Evolutionary conservation across 1,140 invertebrate genomes (phyloP), one percentile per base, ranked within the genome.

Genomic region (Ridgeia piscesae): DNA sequence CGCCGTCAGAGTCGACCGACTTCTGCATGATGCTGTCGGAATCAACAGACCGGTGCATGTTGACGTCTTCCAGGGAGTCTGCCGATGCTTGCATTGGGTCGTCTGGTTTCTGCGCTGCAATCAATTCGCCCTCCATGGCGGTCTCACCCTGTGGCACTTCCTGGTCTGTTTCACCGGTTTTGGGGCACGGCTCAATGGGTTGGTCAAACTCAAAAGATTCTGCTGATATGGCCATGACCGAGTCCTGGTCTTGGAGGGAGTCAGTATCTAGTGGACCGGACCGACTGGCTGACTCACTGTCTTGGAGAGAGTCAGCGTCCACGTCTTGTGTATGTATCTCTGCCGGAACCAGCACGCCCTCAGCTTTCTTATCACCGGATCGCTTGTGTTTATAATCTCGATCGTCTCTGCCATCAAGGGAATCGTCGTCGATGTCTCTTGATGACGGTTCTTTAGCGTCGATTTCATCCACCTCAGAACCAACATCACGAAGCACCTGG

Each of bases 401-500:
- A 77, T 94, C 92, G 89, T 93, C 92, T 91, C 92, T 93, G 33
- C 93, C 94, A 88, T 93, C 93, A 27, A 94, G 91, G 14, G 93
- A 94, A 93, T 94, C 94, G 14, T 92, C 92, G 88, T 94, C 94
- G 17, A 91, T 21, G 33, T 92, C 92, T 88, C 91, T 93, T 35
- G 92, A 93, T 97, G 97, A 97, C 94, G 97, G 97, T 93, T 97
- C 97, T 58, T 96, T 94, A 90, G 95, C 95, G 91, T 96, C 96
- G n/a, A 96, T 90, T n/a, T 27, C 31, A 91, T 97, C 96, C 77
- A 94, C 93, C 91, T 95, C 95, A 89, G 94, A 94, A 33, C 92
- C 93, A 90, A 90, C 17, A 34, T n/a, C 11, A 77, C 2, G 58
- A 77, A 77, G 58, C 27, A 21, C 58, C 14, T 77, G 58, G 58